Evolutionary conservation across 2,113 vertebrate genomes (phyloP), one percentile per base, ranked within the genome.

Genomic region (Seriola dumerili): DNA sequence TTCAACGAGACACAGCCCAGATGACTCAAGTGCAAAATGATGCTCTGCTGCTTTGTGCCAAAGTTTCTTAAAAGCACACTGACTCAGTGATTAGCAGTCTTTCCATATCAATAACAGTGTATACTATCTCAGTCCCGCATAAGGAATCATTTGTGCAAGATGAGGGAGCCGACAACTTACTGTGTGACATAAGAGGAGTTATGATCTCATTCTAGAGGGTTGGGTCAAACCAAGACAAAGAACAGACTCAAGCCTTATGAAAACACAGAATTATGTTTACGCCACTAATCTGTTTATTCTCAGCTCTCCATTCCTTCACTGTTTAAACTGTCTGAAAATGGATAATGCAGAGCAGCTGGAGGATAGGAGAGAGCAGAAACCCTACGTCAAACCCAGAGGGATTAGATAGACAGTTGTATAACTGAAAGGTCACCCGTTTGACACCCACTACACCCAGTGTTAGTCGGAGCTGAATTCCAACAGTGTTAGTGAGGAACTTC

Each of bases 321-420:
- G 66, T 71, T 82, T 75, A 61, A 80, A 88, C 67, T 80, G 59
- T 83, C 7, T 55, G 63, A 63, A 57, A 68, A 73, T 34, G 62
- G 65, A 86, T 72, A 71, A 69, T 17, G 42, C 38, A 16, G 67
- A 79, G 44, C 76, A 89, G 76, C 81, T 81, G 81, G 68, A 75
- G 76, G 57, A 52, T 8, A 46, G 52, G 25, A 84, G 23, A 66
- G 34, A 76, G 40, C 1, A 11, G 38, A 48, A 73, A 69, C 71
- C 25, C 57, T 62, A 81, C 73, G 14, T 59, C 65, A 23, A 69
- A 77, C 40, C 76, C 46, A 0, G 0, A 25, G 74, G 67, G 85
- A 65, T 80, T 80, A 76, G 2, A 69, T 0, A 16, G 29, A 71
- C 76, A 50, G 40, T 63, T 89, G 78, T 55, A 13, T 70, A 84